These are phyloP conservation scores for Alcis repandata DNA, from an alignment of 2,888 invertebrate genomes.

Conservation along the genomic window DNA sequence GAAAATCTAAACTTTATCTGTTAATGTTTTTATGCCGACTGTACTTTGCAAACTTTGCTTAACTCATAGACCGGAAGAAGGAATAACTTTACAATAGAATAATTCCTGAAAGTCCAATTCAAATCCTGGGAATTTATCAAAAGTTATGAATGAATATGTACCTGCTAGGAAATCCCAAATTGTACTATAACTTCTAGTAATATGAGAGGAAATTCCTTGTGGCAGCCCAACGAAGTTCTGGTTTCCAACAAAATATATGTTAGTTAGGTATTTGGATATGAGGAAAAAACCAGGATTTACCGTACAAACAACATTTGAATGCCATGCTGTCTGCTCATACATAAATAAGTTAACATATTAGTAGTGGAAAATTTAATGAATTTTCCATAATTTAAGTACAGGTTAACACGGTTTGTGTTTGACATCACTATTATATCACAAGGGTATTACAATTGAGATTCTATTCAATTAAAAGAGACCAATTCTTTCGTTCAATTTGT, in stretches of 20 bases:
- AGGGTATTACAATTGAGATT: too few species aligned
- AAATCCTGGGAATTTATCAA: not conserved
- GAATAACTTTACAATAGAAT: not conserved
- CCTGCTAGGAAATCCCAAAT: not conserved
- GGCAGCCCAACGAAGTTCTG: conserved; percentile 27
- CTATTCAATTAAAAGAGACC: not conserved
- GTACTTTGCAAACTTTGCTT: not conserved
- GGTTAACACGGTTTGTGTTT: not conserved
- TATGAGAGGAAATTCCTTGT: conserved; percentile 24
- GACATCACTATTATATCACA: conserved; percentile 6
- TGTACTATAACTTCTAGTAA: conserved; percentile 9
- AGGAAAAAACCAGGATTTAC: conserved; percentile 26
- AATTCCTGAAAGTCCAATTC: not conserved
- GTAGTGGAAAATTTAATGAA: not conserved
- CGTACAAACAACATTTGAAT: conserved; percentile 4
- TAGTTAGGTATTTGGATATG: conserved; percentile 2
- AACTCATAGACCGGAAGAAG: not conserved
- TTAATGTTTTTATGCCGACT: not conserved
- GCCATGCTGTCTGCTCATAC: not conserved
- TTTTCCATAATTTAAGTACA: conserved; percentile 8
- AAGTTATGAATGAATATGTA: not conserved
- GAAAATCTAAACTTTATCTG: not conserved
- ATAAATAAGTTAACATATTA: conserved; percentile 2
- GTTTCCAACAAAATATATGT: conserved; percentile 13
- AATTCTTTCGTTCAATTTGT: not conserved